Conservation (phyloP, 53 echinoderm and acorn worm species). For the Echinometra lucunter region DNA sequence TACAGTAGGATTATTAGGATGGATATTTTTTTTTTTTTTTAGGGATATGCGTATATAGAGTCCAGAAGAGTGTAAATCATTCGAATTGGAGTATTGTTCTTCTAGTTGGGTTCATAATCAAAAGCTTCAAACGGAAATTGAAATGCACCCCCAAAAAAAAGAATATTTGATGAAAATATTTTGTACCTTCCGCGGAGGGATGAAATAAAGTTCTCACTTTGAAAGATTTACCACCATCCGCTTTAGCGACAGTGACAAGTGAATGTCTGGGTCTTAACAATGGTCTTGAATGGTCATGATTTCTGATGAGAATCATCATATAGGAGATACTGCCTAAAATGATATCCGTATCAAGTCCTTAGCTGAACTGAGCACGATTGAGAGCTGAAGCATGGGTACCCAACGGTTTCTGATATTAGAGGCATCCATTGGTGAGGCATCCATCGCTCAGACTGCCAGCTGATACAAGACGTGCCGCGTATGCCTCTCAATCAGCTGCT, state of each 20-base stretch:
- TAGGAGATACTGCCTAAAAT: neutral
- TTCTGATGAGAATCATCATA: neutral
- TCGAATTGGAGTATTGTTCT: neutral
- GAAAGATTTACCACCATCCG: neutral
- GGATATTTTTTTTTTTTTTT: neutral
- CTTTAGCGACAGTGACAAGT: neutral
- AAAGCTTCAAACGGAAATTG: neutral
- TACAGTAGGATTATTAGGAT: too few relatives aligned
- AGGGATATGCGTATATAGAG: neutral
- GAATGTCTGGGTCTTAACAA: neutral
- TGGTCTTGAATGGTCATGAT: neutral
- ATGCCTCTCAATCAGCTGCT: neutral
- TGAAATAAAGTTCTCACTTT: neutral
- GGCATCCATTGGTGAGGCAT: slow-evolving; percentile 42
- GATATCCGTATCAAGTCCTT: neutral
- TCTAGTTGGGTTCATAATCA: neutral
- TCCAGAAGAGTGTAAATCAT: neutral
- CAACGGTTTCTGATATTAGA: slow-evolving; percentile 9
- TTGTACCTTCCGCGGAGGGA: neutral
- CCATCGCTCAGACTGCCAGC: neutral
- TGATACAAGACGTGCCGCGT: slow-evolving; percentile 11
- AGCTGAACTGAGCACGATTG: neutral
- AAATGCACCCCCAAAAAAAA: too few relatives aligned
- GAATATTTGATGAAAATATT: neutral
- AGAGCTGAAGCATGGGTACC: neutral